Evolutionary conservation across 2,797 vertebrate genomes (phyloP).

Genomic region (Stomatorhinus walkeri): DNA sequence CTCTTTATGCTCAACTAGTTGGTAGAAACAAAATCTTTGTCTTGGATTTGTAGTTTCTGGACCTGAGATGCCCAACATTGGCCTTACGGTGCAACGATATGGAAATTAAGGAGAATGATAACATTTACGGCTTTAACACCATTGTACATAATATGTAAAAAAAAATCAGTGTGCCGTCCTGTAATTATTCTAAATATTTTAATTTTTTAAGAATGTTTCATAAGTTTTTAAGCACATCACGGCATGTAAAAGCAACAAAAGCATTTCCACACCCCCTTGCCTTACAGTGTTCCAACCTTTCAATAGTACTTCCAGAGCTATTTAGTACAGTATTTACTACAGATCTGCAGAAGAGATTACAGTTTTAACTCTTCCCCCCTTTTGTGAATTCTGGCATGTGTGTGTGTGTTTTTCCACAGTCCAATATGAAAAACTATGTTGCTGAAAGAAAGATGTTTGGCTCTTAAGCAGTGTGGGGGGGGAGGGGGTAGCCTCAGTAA

Average conservation of each 20-base stretch:
- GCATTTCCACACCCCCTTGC: neutral
- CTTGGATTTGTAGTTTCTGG: neutral
- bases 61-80: neutral
- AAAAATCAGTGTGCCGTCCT: neutral
- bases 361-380: neutral
- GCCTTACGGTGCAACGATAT: neutral
- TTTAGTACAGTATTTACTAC: neutral
- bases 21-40: neutral
- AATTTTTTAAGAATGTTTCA: neutral
- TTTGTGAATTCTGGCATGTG: constrained; percentile 5
- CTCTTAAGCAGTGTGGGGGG: neutral
- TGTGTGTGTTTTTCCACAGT: neutral
- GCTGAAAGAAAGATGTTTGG: constrained; percentile 22
- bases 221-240: neutral
- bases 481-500: constrained; percentile 29
- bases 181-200: neutral
- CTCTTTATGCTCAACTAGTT: neutral
- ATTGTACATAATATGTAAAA: neutral
- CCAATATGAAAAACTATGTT: neutral
- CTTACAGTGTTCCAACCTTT: neutral
- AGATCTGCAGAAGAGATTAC: constrained; percentile 6
- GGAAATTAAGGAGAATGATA: neutral
- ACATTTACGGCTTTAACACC: neutral
- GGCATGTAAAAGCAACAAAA: neutral
- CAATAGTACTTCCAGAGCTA: constrained; percentile 8